Percentiles rank a stretch among this genome's conserved stretches.
phyloP scores from a whole-genome alignment of 2,797 vertebrate genomes.

The Acanthurus tractus region DNA sequence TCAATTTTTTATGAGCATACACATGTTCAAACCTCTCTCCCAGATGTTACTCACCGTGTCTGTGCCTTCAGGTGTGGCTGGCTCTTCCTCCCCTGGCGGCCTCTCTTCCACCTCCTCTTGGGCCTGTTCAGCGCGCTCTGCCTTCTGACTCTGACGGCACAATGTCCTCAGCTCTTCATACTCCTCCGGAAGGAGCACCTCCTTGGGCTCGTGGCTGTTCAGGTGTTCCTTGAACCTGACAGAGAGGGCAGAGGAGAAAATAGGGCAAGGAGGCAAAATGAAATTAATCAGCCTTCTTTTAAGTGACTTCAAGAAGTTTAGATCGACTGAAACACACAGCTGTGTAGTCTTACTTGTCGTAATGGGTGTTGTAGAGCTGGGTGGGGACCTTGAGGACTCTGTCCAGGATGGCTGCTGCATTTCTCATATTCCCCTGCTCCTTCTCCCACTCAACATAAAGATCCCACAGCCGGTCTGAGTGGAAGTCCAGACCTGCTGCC shows the following conservation, averaged over 20 bases:
- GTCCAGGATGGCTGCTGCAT: constrained; percentile 84
- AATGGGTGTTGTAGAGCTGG: constrained; percentile 90
- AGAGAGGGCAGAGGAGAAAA: background rate
- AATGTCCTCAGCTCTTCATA: constrained; percentile 82
- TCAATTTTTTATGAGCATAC: background rate
- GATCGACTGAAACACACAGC: background rate
- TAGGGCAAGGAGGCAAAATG: background rate
- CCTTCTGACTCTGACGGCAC: constrained; percentile 81
- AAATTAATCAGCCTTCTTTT: background rate
- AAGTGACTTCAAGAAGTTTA: no score
- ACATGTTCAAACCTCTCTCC: background rate
- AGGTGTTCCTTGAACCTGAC: constrained; percentile 88
- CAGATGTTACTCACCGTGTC: constrained; percentile 67
- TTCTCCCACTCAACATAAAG: constrained; percentile 90
- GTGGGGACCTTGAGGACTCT: constrained; percentile 87
- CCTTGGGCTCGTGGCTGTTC: constrained; percentile 78
- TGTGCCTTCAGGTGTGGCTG: constrained; percentile 70
- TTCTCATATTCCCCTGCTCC: constrained; percentile 85
- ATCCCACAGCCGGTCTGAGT: constrained; percentile 92
- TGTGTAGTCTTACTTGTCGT: constrained; percentile 85
- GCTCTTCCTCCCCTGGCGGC: constrained; percentile 88
- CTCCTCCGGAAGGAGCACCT: constrained; percentile 84
- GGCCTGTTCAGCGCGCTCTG: constrained; percentile 77
- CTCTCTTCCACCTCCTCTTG: constrained; percentile 82
- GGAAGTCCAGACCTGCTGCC: constrained; percentile 89